Evolutionary conservation across 2,797 vertebrate genomes (phyloP).

Genomic region (Sebastiscus albofasciatus): DNA sequence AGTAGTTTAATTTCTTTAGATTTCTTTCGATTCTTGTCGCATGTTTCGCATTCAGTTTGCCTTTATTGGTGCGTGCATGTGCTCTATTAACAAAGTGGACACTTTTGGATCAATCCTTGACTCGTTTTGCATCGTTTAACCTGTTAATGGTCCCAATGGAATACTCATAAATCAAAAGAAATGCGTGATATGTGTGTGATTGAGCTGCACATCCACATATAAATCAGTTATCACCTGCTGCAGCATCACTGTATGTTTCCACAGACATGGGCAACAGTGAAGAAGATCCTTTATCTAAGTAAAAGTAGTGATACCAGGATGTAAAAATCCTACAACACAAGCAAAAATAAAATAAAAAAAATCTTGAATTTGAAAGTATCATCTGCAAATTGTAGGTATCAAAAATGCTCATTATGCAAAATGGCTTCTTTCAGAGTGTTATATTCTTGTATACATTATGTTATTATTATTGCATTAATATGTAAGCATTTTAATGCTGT

Average conservation of each 20-base stretch:
- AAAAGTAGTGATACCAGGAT: background rate
- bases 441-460: background rate
- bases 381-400: background rate
- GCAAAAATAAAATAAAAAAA: background rate
- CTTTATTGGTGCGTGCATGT: background rate
- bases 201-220: background rate
- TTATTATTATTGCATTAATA: background rate
- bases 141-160: accelerated
- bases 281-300: no score
- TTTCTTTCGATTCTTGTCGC: background rate
- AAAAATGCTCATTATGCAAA: background rate
- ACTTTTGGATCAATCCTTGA: background rate
- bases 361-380: background rate
- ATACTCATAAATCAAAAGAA: background rate
- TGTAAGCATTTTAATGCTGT: background rate
- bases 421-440: background rate
- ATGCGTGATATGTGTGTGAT: background rate
- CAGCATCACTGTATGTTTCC: background rate
- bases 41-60: background rate
- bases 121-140: background rate
- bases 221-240: background rate
- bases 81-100: background rate
- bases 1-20: no score
- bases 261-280: background rate
- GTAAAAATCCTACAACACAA: background rate